Evolutionary conservation across 2,888 invertebrate genomes (phyloP), one percentile per base, ranked within the genome.

Genomic region (Nowickia ferox): DNA sequence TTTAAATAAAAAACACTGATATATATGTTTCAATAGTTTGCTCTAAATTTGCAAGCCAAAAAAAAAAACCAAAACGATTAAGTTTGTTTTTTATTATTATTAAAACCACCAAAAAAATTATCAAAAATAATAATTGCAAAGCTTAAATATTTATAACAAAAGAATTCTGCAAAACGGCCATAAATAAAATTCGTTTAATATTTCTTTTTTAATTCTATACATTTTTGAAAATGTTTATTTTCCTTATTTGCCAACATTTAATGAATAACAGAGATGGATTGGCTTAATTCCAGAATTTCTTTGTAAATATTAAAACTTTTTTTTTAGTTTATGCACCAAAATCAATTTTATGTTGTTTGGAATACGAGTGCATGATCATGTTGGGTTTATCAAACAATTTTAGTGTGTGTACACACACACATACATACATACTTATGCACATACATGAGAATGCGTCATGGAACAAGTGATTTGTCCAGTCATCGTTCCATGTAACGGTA

Each of bases 381-480:
- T 53, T 30, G 30, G 22, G 19, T 46, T 9, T n/a, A 19, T 61
- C 5, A 30, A 30, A 30, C 30, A 30, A 30, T 30, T 30, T 30
- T 5, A 30, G 30, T 46, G 1, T 1, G 6, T 17, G 13, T 6
- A 38, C 11, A 11, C 30, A 55, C 22, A 13, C n/a, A 17, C n/a
- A 42, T 3, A 38, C 30, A 38, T 30, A 15, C 17, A 9, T 46
- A 0, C 38, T 11, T 66, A 13, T 40, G 2, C n/a, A 8, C 19
- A 1, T 40, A 13, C 19, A 44, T 42, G 9, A 30, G 46, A 66
- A 30, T 82, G 82, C 71, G 74, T 75, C 71, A 79, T 66, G 59
- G 30, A 79, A 57, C 65, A 86, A 83, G 83, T 86, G 69, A 85
- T 85, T 85, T 74, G 69, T 69, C 6, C 72, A 61, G 46, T 68